Base-by-base conservation (phyloP, 2,888 invertebrate genomes). In the Megaustenia siamemsis region DNA sequence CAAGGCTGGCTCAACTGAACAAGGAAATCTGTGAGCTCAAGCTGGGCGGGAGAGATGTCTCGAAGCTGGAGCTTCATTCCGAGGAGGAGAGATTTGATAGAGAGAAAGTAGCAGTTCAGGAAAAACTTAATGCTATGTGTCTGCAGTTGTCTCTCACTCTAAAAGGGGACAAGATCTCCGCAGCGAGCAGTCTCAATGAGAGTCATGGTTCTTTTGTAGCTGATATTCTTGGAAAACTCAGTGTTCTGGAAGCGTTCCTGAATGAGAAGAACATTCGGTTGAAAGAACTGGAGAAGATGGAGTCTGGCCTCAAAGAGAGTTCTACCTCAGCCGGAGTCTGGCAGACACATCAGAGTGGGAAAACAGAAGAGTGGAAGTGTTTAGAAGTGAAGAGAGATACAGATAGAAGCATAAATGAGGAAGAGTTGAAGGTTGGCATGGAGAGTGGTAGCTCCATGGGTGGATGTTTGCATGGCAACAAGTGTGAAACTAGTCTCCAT, bases 241-340 rank as follows among this genome's bases (percentile, higher is more conserved):
- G 32, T 43, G n/a, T 15, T 49, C 32, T 73, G 49, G 73, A 73
- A 35, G 35, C 0, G 35, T 21, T 73, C 32, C n/a, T 49, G 21
- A 3, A 3, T 28, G 78, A 63, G 53, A 79, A 69, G 32, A 43
- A 69, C 18, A 1, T 73, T 38, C 73, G 43, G 56, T n/a, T 73
- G 45, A 63, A n/a, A 60, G 68, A 66, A 43, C 21, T 8, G 69
- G 79, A 76, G 75, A 76, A 76, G 28, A 78, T 85, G 60, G 83
- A 87, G 53, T 84, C 83, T 83, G 85, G 76, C 8, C 43, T 86
- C 71, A 86, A 85, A 66, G 79, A 60, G 35, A 79, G 38, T 68
- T n/a, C 53, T 32, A 32, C 12, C 63, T 66, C 84, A 85, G 60
- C 83, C 84, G 28, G 84, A 86, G 4, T 21, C 12, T 56, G 43